Base-by-base conservation (phyloP, 2,888 invertebrate species). In the Clostera curtula region DNA sequence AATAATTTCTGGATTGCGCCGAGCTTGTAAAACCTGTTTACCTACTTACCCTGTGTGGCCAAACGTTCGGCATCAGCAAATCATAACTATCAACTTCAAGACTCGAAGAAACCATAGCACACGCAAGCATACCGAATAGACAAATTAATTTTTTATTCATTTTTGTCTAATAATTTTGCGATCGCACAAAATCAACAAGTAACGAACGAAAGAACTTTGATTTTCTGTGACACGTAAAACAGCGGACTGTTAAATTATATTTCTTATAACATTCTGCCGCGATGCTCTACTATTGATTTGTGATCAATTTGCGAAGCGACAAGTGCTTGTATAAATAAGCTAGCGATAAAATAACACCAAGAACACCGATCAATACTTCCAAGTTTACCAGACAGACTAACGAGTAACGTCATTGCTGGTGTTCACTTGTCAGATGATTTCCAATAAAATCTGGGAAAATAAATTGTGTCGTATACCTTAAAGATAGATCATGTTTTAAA, bases 61-160 rank as follows among this genome's bases (percentile, higher is more conserved):
- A 88, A 27, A 94, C 93, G 74, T 92, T 89, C 35, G 94, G 94
- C 94, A 95, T 95, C 11, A 92, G 75, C 48, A 95, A 85, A 31
- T 91, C 86, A 60, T 90, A 93, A 36, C 86, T 66, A 43, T 82
- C 73, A 26, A 76, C 55, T 58, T 80, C 79, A 31, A 61, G 36
- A 3, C 67, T 55, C 16, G 46, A 44, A 24, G 47, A 51, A 27
- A 47, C 34, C 42, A 53, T 47, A 36, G 40, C 28, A 24, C 44
- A 56, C 31, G 50, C 29, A n/a, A 67, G 30, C 34, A 55, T 38
- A 24, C 56, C 37, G 26, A 62, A 43, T 25, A 62, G 23, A 6
- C 40, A 37, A 36, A 62, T 30, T 36, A 45, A 17, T 19, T 54
- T 32, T 40, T 47, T 60, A 44, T 37, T 29, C 70, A 71, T 69